These are phyloP conservation scores for Pyxicephalus adspersus DNA, from an alignment of 2,113 vertebrate genomes.

Conservation along the genomic window DNA sequence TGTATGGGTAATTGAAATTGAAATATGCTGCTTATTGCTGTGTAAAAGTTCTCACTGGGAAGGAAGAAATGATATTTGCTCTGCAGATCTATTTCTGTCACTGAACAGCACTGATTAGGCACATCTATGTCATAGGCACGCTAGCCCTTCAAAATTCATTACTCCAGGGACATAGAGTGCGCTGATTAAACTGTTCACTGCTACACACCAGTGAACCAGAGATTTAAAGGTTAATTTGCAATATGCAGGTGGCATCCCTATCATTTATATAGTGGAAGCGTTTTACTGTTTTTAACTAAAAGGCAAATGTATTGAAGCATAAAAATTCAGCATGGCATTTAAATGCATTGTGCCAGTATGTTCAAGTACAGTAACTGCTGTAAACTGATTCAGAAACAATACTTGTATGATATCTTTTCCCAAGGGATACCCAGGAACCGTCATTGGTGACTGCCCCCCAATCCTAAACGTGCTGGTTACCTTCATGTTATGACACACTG, in stretches of 20 bases:
- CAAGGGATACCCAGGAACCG: too few relatives aligned
- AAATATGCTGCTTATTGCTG: neutral
- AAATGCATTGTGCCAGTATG: too few relatives aligned
- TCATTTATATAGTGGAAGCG: too few relatives aligned
- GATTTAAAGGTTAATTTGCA: constrained; percentile 31
- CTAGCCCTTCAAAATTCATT: neutral
- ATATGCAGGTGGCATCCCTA: neutral
- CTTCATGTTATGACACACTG: too few relatives aligned
- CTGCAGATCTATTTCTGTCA: constrained; percentile 21
- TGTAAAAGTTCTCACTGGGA: neutral
- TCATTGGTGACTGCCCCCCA: too few relatives aligned
- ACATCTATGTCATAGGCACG: constrained; percentile 5
- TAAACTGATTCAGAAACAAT: too few relatives aligned
- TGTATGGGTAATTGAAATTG: neutral
- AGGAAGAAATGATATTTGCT: constrained; percentile 13
- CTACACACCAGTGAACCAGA: neutral
- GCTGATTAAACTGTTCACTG: constrained; percentile 9
- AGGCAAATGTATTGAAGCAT: too few relatives aligned
- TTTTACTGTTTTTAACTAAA: too few relatives aligned
- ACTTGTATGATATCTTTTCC: too few relatives aligned
- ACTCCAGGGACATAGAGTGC: constrained; percentile 5
- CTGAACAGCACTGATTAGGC: constrained; percentile 25
- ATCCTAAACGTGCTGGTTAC: too few relatives aligned
- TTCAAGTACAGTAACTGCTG: too few relatives aligned
- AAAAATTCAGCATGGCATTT: too few relatives aligned